A percentile compares a stretch with the other conserved stretches of the same genome.
phyloP scores from a whole-genome alignment of 2,113 vertebrate species.

The Panthera uncia region DNA sequence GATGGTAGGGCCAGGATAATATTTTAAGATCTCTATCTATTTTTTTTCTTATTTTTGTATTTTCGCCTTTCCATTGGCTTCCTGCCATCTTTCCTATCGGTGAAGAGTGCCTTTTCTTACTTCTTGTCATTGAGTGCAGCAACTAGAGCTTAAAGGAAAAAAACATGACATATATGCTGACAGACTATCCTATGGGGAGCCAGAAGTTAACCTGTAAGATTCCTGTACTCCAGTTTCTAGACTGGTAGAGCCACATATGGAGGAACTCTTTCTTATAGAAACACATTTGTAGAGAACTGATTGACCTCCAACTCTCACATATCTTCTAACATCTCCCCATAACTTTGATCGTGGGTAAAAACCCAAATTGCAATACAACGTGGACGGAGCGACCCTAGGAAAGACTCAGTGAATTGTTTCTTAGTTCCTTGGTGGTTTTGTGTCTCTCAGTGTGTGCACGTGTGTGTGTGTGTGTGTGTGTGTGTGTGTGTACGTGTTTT shows the following conservation, averaged over 20 bases:
- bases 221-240: background rate
- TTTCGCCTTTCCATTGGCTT: background rate
- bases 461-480: background rate
- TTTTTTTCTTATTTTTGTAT: background rate
- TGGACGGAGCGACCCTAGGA: background rate
- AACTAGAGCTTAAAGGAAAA: slow-evolving; percentile 1
- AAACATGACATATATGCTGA: background rate
- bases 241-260: fast-evolving
- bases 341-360: background rate
- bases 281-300: background rate
- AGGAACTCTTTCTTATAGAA: background rate
- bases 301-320: background rate
- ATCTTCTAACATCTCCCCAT: background rate
- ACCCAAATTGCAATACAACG: background rate
- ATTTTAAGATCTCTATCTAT: background rate
- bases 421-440: background rate
- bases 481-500: background rate
- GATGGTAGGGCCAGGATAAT: background rate
- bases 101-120: background rate
- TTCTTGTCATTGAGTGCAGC: background rate
- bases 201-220: background rate
- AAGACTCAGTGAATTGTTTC: background rate
- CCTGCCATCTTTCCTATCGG: background rate
- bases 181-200: background rate
- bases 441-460: background rate